phyloP scores from a whole-genome alignment of 2,113 vertebrate species.

The Sorex araneus region DNA sequence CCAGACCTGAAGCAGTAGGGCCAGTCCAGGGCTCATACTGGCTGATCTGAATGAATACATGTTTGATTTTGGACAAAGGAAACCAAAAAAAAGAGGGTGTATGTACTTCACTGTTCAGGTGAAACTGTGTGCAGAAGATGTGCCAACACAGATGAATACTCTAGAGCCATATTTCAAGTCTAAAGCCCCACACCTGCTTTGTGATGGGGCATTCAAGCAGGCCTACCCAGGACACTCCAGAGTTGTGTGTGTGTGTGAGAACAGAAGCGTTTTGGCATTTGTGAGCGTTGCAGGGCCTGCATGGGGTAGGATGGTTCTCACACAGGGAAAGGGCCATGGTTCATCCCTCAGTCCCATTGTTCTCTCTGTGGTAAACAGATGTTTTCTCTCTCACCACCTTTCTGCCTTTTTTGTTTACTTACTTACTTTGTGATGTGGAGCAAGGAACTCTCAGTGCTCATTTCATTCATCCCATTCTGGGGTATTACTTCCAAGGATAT shows the following conservation, averaged over 20 bases:
- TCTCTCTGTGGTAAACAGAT: slow-evolving; percentile 44
- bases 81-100: neutral
- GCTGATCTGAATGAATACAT: slow-evolving; percentile 60
- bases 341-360: neutral
- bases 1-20: slow-evolving; percentile 88
- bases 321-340: neutral
- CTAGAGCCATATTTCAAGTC: neutral
- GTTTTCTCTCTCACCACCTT: neutral
- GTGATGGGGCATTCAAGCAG: neutral
- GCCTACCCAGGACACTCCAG: neutral
- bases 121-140: neutral
- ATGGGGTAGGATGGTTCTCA: neutral
- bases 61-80: slow-evolving; percentile 52
- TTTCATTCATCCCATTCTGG: slow-evolving; percentile 18
- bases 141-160: neutral
- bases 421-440: slow-evolving; percentile 57
- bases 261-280: neutral
- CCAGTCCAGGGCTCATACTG: slow-evolving; percentile 83
- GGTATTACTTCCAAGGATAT: slow-evolving; percentile 3
- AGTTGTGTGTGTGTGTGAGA: neutral
- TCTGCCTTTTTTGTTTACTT: slow-evolving; percentile 1
- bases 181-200: neutral
- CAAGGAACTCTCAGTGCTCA: slow-evolving; percentile 11
- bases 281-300: accelerated
- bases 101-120: neutral